Conservation (phyloP, 2,113 vertebrate species). For the Barbus barbus region DNA sequence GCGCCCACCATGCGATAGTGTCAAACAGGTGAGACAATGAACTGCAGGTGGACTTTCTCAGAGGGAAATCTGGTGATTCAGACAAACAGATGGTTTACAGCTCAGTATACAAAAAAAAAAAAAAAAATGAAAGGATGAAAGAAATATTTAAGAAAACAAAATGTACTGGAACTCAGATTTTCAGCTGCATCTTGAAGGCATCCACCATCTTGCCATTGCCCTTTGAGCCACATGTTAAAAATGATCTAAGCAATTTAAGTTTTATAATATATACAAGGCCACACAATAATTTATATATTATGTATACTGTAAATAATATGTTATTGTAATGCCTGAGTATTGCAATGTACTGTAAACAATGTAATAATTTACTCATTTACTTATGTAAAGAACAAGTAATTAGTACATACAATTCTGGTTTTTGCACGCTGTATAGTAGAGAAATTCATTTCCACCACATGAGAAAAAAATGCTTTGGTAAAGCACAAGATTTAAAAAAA, state of each 20-base stretch:
- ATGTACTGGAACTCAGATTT: slow-evolving; percentile 34
- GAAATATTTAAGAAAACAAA: neutral
- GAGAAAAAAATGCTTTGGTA: neutral
- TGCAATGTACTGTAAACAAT: no score
- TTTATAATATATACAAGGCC: no score
- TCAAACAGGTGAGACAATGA: slow-evolving; percentile 46
- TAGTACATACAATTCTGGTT: no score
- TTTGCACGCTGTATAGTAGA: no score
- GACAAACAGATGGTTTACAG: slow-evolving; percentile 42
- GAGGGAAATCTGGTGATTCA: slow-evolving; percentile 47
- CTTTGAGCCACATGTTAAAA: neutral
- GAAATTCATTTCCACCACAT: no score
- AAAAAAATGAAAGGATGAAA: neutral
- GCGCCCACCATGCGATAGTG: slow-evolving; percentile 32
- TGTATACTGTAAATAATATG: no score
- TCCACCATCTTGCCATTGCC: neutral
- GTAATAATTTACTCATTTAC: no score
- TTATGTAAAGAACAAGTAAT: no score
- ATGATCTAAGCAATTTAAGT: neutral
- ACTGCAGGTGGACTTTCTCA: slow-evolving; percentile 36
- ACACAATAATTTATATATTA: no score
- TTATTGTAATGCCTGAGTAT: no score
- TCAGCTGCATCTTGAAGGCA: neutral
- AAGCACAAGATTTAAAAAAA: neutral
- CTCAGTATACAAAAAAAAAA: neutral